A percentile compares a stretch with the other conserved stretches of the same genome.
Conservation (phyloP, 2,113 vertebrate species). For the Pseudorasbora parva region DNA sequence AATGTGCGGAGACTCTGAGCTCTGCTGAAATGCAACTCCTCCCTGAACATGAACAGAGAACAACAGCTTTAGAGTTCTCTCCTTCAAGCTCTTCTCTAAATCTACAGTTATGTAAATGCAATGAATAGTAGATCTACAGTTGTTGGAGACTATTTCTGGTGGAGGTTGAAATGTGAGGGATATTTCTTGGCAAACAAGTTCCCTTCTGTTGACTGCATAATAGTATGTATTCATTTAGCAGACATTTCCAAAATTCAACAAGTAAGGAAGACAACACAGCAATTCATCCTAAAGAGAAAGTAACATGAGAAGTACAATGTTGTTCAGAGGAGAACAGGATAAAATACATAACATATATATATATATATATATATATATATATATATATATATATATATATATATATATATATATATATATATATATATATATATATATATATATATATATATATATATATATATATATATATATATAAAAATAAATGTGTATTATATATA, state of each 20-base stretch:
- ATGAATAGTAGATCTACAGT: neutral
- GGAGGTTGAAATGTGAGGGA: constrained; percentile 15
- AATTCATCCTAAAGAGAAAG: neutral
- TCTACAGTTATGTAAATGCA: constrained; percentile 34
- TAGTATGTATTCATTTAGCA: neutral
- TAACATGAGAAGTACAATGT: neutral
- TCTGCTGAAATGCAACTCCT: constrained; percentile 67
- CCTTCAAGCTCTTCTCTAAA: neutral
- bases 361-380: too few relatives aligned
- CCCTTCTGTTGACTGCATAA: neutral
- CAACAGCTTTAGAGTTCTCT: constrained; percentile 3
- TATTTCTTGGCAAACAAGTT: constrained; percentile 15
- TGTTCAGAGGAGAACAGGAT: neutral
- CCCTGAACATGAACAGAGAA: constrained; percentile 64
- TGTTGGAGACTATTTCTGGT: neutral
- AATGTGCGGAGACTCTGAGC: constrained; percentile 67
- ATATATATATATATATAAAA: too few relatives aligned
- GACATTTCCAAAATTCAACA: neutral
- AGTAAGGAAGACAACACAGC: neutral
- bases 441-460: too few relatives aligned
- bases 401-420: too few relatives aligned
- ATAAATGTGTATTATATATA: too few relatives aligned
- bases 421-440: too few relatives aligned
- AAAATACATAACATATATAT: too few relatives aligned
- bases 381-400: too few relatives aligned